phyloP scores from a whole-genome alignment of 2,888 invertebrate species.

The Aphrophora alni region DNA sequence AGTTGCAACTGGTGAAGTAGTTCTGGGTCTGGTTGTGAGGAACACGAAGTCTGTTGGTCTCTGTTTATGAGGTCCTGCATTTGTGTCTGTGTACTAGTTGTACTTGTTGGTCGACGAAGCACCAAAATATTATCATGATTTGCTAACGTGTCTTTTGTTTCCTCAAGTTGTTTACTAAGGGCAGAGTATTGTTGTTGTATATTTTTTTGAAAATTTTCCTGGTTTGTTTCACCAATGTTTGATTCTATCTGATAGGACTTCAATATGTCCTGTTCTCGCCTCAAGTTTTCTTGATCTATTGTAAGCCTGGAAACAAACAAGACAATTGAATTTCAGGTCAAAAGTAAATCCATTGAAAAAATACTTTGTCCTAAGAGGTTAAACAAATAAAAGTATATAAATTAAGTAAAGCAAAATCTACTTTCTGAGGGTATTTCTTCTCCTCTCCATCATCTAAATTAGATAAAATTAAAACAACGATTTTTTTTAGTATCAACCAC shows the following conservation, averaged over 20 bases:
- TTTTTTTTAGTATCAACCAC: no score
- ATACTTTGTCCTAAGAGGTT: no score
- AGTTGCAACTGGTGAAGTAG: conserved; percentile 6
- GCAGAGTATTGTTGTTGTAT: neutral
- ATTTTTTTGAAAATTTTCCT: neutral
- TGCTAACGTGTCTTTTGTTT: neutral
- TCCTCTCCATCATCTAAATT: no score
- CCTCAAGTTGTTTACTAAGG: neutral
- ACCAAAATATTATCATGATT: neutral
- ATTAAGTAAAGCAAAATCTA: no score
- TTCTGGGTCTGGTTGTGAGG: conserved; percentile 7
- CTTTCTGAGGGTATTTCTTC: no score
- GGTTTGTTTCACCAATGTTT: neutral
- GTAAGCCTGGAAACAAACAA: neutral
- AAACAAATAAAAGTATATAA: no score
- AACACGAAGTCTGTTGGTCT: conserved; percentile 19
- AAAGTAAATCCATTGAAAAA: no score
- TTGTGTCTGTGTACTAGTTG: neutral
- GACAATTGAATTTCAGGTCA: no score
- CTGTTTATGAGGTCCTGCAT: neutral
- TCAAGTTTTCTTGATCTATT: neutral
- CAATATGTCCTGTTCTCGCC: neutral
- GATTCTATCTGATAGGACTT: neutral
- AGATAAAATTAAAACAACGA: no score
- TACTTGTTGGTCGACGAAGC: neutral